phyloP scores from a whole-genome alignment of 2,888 invertebrate species.

The Cephus runcator region DNA sequence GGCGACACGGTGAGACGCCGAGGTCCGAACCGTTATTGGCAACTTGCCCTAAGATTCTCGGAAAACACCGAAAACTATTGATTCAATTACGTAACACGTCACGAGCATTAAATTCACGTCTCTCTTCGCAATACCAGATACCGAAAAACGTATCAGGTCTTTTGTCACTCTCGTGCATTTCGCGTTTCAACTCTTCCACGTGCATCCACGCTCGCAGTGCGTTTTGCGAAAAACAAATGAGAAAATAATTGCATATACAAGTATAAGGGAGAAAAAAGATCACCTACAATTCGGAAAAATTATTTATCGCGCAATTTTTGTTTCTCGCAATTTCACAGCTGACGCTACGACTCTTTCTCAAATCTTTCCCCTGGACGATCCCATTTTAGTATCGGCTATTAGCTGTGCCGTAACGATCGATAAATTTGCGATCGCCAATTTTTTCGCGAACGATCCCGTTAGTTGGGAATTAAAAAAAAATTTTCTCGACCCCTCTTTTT shows the following conservation, averaged over 20 bases:
- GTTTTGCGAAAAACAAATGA: neutral
- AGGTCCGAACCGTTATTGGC: neutral
- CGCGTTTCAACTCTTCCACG: neutral
- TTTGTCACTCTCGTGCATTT: neutral
- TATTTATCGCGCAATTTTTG: neutral
- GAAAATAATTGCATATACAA: neutral
- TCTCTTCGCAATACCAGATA: neutral
- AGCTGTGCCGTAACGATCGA: constrained; percentile 32
- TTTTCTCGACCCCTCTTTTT: neutral
- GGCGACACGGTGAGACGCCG: neutral
- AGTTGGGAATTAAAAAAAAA: neutral
- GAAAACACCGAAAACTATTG: constrained; percentile 46
- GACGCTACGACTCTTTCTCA: neutral
- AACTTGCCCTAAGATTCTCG: constrained; percentile 5
- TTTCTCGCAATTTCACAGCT: neutral
- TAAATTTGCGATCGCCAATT: constrained; percentile 33
- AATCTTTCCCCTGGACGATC: constrained; percentile 23
- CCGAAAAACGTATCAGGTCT: neutral
- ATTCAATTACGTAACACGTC: constrained; percentile 43
- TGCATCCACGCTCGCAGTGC: neutral
- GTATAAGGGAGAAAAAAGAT: neutral
- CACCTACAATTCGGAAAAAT: neutral
- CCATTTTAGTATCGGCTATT: constrained; percentile 26
- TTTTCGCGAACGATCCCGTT: neutral
- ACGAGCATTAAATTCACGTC: neutral